Conservation (phyloP, 2,797 vertebrate genomes). For the Lemur catta region DNA sequence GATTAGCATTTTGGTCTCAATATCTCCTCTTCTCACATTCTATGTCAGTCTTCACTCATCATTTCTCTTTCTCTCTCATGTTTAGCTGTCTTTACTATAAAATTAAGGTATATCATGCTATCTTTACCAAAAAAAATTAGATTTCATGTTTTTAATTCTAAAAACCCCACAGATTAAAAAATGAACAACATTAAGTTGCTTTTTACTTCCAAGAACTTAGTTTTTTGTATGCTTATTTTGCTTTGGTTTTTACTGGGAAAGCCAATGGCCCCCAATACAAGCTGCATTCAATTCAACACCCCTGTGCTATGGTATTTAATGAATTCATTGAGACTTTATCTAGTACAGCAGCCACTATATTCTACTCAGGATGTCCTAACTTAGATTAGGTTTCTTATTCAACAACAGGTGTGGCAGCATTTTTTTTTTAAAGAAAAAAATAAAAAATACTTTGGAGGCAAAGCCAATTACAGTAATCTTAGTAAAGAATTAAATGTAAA, state of each 20-base stretch:
- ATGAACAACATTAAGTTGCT: background rate
- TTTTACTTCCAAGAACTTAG: background rate
- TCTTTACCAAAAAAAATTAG: background rate
- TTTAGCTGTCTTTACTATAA: background rate
- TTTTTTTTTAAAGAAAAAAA: slow-evolving; percentile 44
- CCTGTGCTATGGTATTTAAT: background rate
- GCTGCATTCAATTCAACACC: background rate
- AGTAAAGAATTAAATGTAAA: slow-evolving; percentile 67
- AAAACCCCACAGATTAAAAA: background rate
- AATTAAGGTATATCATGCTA: background rate
- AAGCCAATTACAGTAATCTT: slow-evolving; percentile 51
- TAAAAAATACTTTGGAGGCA: background rate
- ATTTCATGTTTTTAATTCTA: background rate
- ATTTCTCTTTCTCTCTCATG: background rate
- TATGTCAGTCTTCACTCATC: rapidly evolving
- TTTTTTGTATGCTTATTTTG: background rate
- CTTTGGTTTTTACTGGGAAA: background rate
- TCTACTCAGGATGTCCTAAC: background rate
- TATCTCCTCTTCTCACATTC: background rate
- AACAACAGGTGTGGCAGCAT: slow-evolving; percentile 60
- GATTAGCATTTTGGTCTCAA: background rate
- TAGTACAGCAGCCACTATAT: background rate
- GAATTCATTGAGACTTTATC: background rate
- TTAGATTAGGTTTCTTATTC: slow-evolving; percentile 40
- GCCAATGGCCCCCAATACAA: background rate